phyloP scores from a whole-genome alignment of 1,140 invertebrate species.

The Druon quercuslanigerum region DNA sequence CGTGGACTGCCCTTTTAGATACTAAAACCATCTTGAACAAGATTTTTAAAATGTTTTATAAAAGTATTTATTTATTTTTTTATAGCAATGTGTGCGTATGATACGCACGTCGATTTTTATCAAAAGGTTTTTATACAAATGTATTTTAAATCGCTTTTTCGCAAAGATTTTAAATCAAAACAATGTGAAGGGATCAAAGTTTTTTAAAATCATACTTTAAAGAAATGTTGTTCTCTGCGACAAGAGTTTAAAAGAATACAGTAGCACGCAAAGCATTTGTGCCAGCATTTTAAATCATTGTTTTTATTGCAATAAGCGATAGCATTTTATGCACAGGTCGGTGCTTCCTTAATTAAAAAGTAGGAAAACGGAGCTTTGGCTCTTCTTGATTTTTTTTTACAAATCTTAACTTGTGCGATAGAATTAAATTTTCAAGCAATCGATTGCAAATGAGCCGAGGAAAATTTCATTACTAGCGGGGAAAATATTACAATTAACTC shows the following conservation, averaged over 20 bases:
- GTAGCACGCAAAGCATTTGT: not conserved
- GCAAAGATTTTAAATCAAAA: too few species aligned
- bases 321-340: slow-evolving; percentile 26
- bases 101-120: too few species aligned
- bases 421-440: not conserved
- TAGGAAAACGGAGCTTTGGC: not conserved
- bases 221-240: slow-evolving; percentile 5
- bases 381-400: slow-evolving; percentile 1
- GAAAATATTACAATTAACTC: slow-evolving; percentile 3
- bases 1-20: too few species aligned
- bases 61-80: too few species aligned
- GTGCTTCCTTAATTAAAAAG: slow-evolving; percentile 22
- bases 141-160: too few species aligned
- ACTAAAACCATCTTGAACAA: too few species aligned
- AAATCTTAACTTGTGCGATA: slow-evolving; percentile 10
- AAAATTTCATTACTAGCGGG: not conserved
- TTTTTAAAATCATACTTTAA: too few species aligned
- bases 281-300: slow-evolving; percentile 18
- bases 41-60: too few species aligned
- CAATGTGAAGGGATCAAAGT: too few species aligned
- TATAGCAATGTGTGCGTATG: too few species aligned
- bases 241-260: slow-evolving; percentile 13
- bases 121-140: too few species aligned
- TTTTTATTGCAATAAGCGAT: slow-evolving; percentile 25
- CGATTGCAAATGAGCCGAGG: not conserved